Conservation (phyloP, 1,140 invertebrate species). For the Zophobas morio region DNA sequence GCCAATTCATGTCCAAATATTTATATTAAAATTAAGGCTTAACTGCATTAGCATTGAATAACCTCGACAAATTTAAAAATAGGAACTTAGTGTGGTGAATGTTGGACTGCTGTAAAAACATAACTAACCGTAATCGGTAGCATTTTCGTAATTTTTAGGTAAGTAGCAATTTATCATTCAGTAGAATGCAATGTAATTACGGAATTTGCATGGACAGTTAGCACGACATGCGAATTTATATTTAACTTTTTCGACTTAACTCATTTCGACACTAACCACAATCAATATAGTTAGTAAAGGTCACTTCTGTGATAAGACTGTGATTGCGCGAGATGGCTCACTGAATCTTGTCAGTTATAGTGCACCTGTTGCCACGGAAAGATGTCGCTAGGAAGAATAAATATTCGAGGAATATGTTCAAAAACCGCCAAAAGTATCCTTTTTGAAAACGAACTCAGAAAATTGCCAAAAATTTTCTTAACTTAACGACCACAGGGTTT, state of each 20-base stretch:
- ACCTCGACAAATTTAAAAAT: constrained; percentile 35
- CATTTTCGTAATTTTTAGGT: constrained; percentile 20
- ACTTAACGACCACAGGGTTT: constrained; percentile 1
- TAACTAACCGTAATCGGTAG: constrained; percentile 1
- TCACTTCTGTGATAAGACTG: constrained; percentile 23
- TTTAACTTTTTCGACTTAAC: constrained; percentile 21
- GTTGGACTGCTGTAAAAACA: constrained; percentile 30
- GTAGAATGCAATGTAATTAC: constrained; percentile 21
- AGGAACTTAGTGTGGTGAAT: constrained; percentile 12
- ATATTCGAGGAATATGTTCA: not conserved
- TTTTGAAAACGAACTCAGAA: not conserved
- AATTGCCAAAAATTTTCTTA: not conserved
- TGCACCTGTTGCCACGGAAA: constrained; percentile 6
- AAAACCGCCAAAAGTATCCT: constrained; percentile 31
- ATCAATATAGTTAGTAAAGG: constrained; percentile 19
- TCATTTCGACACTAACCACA: not conserved
- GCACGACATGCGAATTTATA: constrained; percentile 35
- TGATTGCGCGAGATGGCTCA: constrained; percentile 19
- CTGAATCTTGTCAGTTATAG: constrained; percentile 8
- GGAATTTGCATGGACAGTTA: constrained; percentile 25
- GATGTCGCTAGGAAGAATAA: constrained; percentile 30
- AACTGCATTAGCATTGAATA: not conserved
- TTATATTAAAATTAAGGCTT: not conserved
- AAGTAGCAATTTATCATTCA: constrained; percentile 20
- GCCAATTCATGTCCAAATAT: constrained; percentile 1